Conservation (phyloP, 2,797 vertebrate species). For the Buphagus erythrorhynchus region DNA sequence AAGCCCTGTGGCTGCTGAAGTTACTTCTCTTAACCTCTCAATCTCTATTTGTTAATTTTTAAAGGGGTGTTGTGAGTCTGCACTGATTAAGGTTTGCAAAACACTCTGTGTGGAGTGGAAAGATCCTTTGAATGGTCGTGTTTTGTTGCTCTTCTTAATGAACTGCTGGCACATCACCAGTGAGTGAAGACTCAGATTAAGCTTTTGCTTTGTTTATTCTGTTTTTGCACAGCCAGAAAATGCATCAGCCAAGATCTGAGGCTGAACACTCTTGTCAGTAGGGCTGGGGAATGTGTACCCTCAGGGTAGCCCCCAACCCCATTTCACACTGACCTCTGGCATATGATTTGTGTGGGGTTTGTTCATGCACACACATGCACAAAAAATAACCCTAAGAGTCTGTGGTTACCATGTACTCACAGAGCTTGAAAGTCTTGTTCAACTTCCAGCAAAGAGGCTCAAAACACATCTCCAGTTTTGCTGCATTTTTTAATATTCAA, state of each 20-base stretch:
- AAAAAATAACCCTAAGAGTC: background rate
- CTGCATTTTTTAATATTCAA: background rate
- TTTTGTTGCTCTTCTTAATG: background rate
- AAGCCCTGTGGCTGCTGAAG: background rate
- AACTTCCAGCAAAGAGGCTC: background rate
- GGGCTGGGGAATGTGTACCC: background rate
- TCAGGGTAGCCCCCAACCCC: background rate
- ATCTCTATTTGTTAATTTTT: background rate
- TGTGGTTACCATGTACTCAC: background rate
- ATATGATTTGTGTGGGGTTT: accelerated
- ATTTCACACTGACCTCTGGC: background rate
- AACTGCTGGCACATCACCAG: background rate
- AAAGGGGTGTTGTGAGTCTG: background rate
- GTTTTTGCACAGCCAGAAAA: background rate
- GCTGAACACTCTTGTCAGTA: background rate
- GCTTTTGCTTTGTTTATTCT: background rate
- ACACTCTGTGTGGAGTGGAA: background rate
- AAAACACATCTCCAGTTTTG: background rate
- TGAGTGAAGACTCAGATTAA: background rate
- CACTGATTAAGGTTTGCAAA: background rate
- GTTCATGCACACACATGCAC: too few relatives aligned
- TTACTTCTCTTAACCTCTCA: background rate
- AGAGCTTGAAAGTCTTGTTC: background rate
- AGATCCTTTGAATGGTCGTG: background rate
- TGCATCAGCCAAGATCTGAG: background rate